These are phyloP conservation scores for Allophyes oxyacanthae DNA, from an alignment of 2,888 invertebrate species.

Conservation along the genomic window DNA sequence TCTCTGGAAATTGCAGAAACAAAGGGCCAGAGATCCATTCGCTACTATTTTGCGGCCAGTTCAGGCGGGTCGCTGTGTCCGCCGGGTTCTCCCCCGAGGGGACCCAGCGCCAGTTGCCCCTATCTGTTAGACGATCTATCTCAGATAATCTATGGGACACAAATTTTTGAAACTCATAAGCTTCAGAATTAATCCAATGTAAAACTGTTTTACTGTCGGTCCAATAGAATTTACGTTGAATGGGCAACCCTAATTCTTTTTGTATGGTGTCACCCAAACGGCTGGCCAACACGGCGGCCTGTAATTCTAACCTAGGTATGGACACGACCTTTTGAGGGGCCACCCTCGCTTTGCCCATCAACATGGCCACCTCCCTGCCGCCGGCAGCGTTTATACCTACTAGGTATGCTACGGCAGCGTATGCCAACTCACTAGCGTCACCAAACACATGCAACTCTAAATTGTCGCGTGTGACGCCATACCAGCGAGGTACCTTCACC, in stretches of 20 bases:
- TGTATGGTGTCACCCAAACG: neutral
- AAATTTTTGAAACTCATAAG: neutral
- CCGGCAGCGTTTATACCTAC: neutral
- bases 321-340: neutral
- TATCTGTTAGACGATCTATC: neutral
- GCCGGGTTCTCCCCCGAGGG: neutral
- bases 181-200: neutral
- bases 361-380: no score
- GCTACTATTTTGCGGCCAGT: no score
- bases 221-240: neutral
- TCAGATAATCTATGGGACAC: neutral
- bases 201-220: neutral
- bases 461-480: no score
- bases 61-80: neutral
- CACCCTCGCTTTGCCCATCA: neutral
- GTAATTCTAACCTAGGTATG: neutral
- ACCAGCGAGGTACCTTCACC: neutral
- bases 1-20: no score
- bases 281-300: neutral
- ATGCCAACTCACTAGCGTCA: neutral
- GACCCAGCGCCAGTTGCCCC: no score
- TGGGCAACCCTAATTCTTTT: neutral
- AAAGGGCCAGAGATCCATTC: no score
- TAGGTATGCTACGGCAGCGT: neutral
- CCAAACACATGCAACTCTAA: neutral